Evolutionary conservation across 1,140 invertebrate species (phyloP), one percentile per base, ranked within the genome.

Genomic region (Gonioctena quinquepunctata): DNA sequence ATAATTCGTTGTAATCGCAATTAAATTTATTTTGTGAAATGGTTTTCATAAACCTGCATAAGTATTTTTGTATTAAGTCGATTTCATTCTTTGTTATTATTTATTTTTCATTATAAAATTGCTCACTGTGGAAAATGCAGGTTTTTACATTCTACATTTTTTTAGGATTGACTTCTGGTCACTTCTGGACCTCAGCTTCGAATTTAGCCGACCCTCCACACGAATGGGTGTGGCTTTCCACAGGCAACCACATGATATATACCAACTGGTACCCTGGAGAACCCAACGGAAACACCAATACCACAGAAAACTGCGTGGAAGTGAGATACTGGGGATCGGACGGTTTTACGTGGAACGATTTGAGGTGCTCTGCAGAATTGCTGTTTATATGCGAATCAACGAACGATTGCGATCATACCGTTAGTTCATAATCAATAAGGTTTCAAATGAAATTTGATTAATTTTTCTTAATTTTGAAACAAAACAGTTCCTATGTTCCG

Each of bases 291-390:
- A 25, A n/a, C 16, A 25, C 2, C 26, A 6, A n/a, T 16, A n/a
- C 8, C 1, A 25, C 21, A 26, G 25, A 59, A 16, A 25, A 25
- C 25, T 59, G 56, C 22, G 23, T 59, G 16, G 56, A 59, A 59
- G 11, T 16, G 7, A 22, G 21, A 25, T 16, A 13, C 26, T 59
- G 56, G 56, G 56, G 7, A 25, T n/a, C 19, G 3, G 26, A 26
- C 26, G 56, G 22, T 7, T 59, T 59, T 26, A n/a, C 56, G 11
- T 59, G 56, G 56, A 59, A 59, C 6, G 56, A 59, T 16, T n/a
- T 59, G n/a, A 16, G 26, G n/a, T 59, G 56, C 16, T 25, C n/a
- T 16, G 11, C 2, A 16, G 56, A 59, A 19, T 11, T 59, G 7
- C 26, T 25, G 11, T 59, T 59, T 13, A 59, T 59, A 16, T 59